A percentile compares a stretch with the other conserved stretches of the same genome.
Evolutionary conservation across 2,888 invertebrate genomes (phyloP).

Genomic region (Coleophora flavipennella): DNA sequence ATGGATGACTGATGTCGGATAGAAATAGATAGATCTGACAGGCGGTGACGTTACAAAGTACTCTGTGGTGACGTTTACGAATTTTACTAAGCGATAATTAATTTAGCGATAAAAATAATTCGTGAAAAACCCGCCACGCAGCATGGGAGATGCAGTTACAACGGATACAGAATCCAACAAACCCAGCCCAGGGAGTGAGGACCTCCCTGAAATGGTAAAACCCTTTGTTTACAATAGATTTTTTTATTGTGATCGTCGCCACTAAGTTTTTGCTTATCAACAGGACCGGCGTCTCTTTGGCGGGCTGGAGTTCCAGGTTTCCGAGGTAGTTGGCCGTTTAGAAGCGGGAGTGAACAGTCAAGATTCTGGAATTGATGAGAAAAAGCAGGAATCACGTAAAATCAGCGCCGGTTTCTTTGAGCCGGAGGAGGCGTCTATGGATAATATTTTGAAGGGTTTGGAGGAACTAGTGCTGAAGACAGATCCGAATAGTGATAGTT

Average conservation of each 20-base stretch:
- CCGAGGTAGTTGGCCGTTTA: constrained; percentile 79
- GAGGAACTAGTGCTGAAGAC: constrained; percentile 75
- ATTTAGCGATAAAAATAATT: constrained; percentile 24
- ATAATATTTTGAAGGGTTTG: constrained; percentile 74
- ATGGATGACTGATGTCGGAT: no score
- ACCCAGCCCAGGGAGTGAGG: constrained; percentile 36
- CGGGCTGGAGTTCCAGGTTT: constrained; percentile 80
- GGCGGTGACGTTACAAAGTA: no score
- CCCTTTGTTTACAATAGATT: constrained; percentile 4
- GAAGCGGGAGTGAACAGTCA: constrained; percentile 75
- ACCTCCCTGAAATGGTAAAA: constrained; percentile 43
- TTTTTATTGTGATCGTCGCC: constrained; percentile 13
- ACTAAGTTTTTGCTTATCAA: constrained; percentile 23
- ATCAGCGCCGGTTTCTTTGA: constrained; percentile 68
- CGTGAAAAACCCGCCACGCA: constrained; percentile 55
- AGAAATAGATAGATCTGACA: no score
- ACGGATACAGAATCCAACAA: constrained; percentile 47
- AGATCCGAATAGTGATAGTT: constrained; percentile 75
- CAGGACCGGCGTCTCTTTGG: constrained; percentile 77
- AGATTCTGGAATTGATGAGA: constrained; percentile 51
- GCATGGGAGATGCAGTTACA: constrained; percentile 60
- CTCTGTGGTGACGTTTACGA: constrained; percentile 64
- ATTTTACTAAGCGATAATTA: constrained; percentile 55
- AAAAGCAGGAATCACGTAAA: constrained; percentile 54
- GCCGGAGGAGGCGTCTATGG: constrained; percentile 70